Conservation (phyloP, 2,888 invertebrate species). For the Boloria selene region DNA sequence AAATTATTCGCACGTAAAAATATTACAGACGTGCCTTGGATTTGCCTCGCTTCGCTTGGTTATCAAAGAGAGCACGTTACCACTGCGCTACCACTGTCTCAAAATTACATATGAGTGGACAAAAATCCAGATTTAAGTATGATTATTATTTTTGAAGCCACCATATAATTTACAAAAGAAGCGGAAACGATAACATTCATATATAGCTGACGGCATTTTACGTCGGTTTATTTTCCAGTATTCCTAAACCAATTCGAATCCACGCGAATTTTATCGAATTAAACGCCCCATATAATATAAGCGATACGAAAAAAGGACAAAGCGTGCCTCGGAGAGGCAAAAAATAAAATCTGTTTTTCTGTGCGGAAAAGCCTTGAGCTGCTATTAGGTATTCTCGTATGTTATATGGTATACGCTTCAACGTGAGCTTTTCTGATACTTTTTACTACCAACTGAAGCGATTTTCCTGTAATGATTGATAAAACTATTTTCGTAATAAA, state of each 20-base stretch:
- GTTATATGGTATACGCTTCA: constrained; percentile 15
- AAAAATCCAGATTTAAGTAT: constrained; percentile 2
- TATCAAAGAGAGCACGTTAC: no score
- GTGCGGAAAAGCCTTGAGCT: constrained; percentile 36
- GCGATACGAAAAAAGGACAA: constrained; percentile 70
- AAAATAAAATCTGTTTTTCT: constrained; percentile 58
- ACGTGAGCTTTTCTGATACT: constrained; percentile 11
- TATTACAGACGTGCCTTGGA: no score
- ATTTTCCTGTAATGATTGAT: constrained; percentile 13
- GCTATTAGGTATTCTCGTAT: constrained; percentile 39
- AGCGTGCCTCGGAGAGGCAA: constrained; percentile 57
- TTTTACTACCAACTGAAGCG: constrained; percentile 1
- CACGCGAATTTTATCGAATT: constrained; percentile 73
- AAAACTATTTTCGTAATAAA: neutral
- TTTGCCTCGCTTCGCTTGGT: no score
- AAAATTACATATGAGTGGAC: constrained; percentile 24
- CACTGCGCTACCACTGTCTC: constrained; percentile 5
- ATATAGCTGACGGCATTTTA: constrained; percentile 12
- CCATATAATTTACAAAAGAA: neutral
- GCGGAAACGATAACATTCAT: constrained; percentile 5
- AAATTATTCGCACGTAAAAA: no score
- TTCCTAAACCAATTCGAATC: constrained; percentile 65
- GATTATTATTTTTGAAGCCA: constrained; percentile 20
- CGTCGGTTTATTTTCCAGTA: constrained; percentile 54
- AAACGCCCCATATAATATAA: constrained; percentile 74